Percentiles rank a stretch among this genome's conserved stretches.
phyloP scores from a whole-genome alignment of 2,888 invertebrate genomes.

The Nemurella pictetii region DNA sequence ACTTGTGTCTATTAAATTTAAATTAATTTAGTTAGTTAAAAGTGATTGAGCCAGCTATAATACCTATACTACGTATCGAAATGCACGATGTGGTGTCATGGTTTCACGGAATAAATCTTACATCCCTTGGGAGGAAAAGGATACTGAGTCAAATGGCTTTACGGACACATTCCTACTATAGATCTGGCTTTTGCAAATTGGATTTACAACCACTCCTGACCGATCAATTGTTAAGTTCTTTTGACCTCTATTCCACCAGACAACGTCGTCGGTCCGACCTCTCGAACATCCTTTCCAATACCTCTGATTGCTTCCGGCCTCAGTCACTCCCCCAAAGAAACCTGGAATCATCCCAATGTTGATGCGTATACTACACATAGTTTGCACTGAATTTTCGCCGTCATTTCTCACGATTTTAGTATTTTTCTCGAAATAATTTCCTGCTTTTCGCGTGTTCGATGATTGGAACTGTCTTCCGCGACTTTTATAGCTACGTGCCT shows the following conservation, averaged over 20 bases:
- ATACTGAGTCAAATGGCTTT: constrained; percentile 14
- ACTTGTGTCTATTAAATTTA: background rate
- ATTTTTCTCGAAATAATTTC: background rate
- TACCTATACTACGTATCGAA: background rate
- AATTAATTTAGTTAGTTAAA: background rate
- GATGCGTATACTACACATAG: background rate
- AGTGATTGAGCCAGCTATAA: background rate
- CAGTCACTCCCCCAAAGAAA: background rate
- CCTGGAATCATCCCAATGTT: background rate
- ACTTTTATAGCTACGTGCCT: background rate
- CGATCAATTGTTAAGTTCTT: constrained; percentile 24
- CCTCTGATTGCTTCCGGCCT: constrained; percentile 25
- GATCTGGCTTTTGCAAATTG: constrained; percentile 23
- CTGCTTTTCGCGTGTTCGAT: too few species aligned
- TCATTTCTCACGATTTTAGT: too few species aligned
- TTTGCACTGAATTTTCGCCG: background rate
- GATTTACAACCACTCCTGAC: constrained; percentile 16
- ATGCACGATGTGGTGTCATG: background rate
- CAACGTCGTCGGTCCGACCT: background rate
- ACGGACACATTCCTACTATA: background rate
- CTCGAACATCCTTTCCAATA: background rate
- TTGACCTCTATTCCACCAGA: background rate
- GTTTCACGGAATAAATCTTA: background rate
- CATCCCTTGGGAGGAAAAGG: background rate
- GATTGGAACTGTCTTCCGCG: background rate